These are phyloP conservation scores for Murina feae DNA, from an alignment of 2,113 vertebrate species.

Conservation along the genomic window DNA sequence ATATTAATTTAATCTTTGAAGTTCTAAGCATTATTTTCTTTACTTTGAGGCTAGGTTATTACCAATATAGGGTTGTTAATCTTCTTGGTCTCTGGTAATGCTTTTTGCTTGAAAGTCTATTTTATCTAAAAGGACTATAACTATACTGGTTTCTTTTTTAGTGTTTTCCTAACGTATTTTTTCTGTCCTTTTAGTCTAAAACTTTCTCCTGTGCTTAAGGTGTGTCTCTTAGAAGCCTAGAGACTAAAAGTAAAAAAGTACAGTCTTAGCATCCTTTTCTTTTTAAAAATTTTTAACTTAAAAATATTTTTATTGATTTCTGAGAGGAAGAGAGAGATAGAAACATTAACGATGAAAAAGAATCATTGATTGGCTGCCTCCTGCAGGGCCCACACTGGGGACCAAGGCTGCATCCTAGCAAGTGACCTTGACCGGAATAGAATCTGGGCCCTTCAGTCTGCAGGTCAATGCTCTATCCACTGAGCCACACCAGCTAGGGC, in stretches of 20 bases:
- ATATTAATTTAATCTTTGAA: background rate
- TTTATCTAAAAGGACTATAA: conserved; percentile 9
- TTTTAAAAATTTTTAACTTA: no score
- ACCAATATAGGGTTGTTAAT: background rate
- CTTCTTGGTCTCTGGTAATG: conserved; percentile 5
- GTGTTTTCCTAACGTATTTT: background rate
- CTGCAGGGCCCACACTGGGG: no score
- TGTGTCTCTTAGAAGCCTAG: background rate
- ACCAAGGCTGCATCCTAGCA: no score
- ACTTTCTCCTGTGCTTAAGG: background rate
- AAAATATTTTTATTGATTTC: no score
- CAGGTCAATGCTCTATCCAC: no score
- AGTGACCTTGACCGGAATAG: no score
- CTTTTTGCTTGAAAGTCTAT: background rate
- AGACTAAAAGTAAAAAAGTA: background rate
- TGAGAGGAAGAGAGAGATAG: no score
- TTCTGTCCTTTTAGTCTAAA: background rate
- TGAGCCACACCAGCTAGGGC: no score
- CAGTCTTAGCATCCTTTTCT: background rate
- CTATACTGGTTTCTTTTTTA: background rate
- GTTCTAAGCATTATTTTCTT: background rate
- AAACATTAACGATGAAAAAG: no score
- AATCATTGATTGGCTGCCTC: no score
- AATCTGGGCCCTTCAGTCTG: no score
- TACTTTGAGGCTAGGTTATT: conserved; percentile 19